Conservation (phyloP, 2,113 vertebrate genomes). For the Gambusia holbrooki region DNA sequence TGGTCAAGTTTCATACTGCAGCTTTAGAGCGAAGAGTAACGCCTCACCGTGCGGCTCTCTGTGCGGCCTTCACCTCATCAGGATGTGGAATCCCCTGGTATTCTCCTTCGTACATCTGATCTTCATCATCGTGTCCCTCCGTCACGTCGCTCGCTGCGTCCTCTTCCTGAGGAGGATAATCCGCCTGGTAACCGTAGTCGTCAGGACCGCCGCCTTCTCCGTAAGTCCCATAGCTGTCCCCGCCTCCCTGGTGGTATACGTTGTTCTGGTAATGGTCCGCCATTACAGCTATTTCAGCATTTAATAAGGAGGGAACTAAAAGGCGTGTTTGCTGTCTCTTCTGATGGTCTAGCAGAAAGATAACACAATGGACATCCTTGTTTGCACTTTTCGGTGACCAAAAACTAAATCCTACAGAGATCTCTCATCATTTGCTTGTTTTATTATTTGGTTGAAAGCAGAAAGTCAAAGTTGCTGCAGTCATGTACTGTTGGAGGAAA, state of each 20-base stretch:
- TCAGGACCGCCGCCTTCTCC: constrained; percentile 80
- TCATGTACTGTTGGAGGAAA: background rate
- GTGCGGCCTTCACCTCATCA: constrained; percentile 86
- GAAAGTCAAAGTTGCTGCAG: background rate
- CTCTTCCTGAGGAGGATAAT: constrained; percentile 84
- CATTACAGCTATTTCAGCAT: constrained; percentile 69
- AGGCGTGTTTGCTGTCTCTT: background rate
- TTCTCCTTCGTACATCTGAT: constrained; percentile 97
- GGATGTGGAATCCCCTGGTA: constrained; percentile 98
- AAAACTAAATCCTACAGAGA: background rate
- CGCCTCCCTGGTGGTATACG: constrained; percentile 78
- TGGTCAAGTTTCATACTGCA: no score
- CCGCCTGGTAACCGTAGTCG: constrained; percentile 78
- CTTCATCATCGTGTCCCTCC: constrained; percentile 95
- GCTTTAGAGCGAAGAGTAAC: no score
- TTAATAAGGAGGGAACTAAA: background rate
- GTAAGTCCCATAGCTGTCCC: constrained; percentile 76
- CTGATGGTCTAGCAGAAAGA: background rate
- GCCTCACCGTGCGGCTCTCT: constrained; percentile 76
- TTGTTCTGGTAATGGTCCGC: constrained; percentile 85
- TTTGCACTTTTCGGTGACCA: constrained; percentile 1
- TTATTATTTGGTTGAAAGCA: background rate
- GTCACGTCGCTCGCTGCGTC: constrained; percentile 95
- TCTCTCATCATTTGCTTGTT: background rate
- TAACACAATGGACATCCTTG: background rate